A percentile compares a stretch with the other conserved stretches of the same genome.
phyloP scores from a whole-genome alignment of 1,140 invertebrate genomes.

The Hetaerina americana region DNA sequence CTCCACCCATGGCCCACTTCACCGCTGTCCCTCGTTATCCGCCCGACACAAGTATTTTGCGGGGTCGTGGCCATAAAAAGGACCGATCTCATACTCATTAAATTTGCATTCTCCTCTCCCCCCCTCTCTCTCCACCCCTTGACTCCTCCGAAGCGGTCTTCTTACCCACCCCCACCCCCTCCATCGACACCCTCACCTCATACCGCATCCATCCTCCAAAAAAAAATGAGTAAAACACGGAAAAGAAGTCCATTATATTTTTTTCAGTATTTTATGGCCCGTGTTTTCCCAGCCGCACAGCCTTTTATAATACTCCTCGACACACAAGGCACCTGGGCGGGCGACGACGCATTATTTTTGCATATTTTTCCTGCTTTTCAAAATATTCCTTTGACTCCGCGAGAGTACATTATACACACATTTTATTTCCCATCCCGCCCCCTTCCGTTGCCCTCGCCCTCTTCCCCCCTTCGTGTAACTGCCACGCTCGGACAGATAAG shows the following conservation, averaged over 20 bases:
- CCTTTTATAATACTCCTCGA: neutral
- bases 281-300: neutral
- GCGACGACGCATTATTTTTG: neutral
- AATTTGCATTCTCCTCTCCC: neutral
- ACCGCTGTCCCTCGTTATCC: neutral
- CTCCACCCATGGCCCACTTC: neutral
- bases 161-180: too few species aligned
- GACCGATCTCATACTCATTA: neutral
- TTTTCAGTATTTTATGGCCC: too few species aligned
- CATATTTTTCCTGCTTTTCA: neutral
- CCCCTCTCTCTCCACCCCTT: too few species aligned
- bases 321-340: neutral
- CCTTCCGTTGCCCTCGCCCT: neutral
- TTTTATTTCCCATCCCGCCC: neutral
- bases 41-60: neutral
- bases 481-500: too few species aligned
- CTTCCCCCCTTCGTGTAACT: neutral
- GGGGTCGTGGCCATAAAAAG: neutral
- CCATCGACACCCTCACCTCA: too few species aligned
- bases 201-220: too few species aligned
- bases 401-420: too few species aligned
- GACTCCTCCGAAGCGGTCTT: too few species aligned
- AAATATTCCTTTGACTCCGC: too few species aligned
- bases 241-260: too few species aligned
- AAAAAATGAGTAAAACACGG: too few species aligned